A percentile compares a stretch with the other conserved stretches of the same genome.
Evolutionary conservation across 2,113 vertebrate genomes (phyloP).

Genomic region (Poeciliopsis retropinna): DNA sequence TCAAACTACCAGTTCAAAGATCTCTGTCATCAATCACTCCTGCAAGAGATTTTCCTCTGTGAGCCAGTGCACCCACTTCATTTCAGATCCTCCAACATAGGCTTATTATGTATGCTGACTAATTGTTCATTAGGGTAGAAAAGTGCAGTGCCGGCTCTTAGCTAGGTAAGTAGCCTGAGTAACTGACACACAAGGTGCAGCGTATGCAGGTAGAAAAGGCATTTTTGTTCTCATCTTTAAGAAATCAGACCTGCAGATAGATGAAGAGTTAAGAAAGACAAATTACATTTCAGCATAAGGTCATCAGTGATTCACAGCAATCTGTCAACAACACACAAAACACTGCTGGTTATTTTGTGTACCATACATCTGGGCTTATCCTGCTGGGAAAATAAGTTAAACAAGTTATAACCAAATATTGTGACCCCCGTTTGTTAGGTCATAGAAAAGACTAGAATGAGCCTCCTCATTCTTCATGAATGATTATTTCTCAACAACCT

Average conservation of each 20-base stretch:
- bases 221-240: neutral
- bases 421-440: too few species aligned
- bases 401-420: neutral
- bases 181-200: neutral
- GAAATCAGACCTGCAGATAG: neutral
- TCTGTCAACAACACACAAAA: neutral
- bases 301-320: neutral
- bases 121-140: neutral
- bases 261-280: neutral
- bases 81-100: neutral
- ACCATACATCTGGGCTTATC: neutral
- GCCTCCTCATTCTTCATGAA: too few species aligned
- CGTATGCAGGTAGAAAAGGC: neutral
- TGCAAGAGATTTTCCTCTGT: neutral
- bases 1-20: conserved; percentile 8
- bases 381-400: neutral
- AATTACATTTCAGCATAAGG: neutral
- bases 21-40: conserved; percentile 3
- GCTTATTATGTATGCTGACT: neutral
- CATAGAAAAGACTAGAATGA: too few species aligned
- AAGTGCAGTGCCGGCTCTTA: neutral
- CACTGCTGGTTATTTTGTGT: neutral
- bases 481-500: too few species aligned
- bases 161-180: neutral
- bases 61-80: neutral